Conservation (phyloP, 2,113 vertebrate species). For the Lynx canadensis region DNA sequence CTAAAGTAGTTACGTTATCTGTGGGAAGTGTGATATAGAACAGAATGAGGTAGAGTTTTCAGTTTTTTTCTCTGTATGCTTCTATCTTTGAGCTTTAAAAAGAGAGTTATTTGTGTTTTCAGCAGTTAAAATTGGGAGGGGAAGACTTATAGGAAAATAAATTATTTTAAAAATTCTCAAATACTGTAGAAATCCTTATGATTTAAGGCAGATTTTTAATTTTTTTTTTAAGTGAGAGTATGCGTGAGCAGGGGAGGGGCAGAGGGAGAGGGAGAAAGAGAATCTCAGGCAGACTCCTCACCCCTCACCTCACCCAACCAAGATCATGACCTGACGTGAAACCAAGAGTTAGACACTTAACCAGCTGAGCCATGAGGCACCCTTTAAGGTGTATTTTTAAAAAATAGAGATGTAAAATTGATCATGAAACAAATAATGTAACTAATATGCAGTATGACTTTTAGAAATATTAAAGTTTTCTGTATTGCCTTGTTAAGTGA, state of each 20-base stretch:
- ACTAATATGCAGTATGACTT: neutral
- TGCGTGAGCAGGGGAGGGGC: too few species aligned
- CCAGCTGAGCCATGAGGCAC: too few species aligned
- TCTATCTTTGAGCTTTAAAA: neutral
- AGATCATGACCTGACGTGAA: too few species aligned
- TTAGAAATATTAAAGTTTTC: conserved; percentile 35
- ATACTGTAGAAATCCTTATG: conserved; percentile 25
- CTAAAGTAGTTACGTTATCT: neutral
- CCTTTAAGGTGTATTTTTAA: neutral
- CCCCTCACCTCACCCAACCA: too few species aligned
- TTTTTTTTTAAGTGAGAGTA: too few species aligned
- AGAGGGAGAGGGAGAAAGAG: too few species aligned
- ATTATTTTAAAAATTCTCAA: neutral
- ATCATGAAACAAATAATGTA: neutral
- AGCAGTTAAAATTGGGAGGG: neutral
- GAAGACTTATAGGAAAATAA: neutral
- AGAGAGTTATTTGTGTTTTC: neutral
- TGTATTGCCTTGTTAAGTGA: conserved; percentile 36
- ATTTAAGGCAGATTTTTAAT: neutral
- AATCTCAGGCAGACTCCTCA: too few species aligned
- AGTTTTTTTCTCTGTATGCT: neutral
- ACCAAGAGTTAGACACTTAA: too few species aligned
- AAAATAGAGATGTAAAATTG: neutral
- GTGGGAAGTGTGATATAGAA: neutral
- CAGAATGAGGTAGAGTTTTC: neutral